A percentile compares a stretch with the other conserved stretches of the same genome.
These are phyloP conservation scores for Erythrolamprus reginae DNA, from an alignment of 2,113 vertebrate species.

Conservation along the genomic window DNA sequence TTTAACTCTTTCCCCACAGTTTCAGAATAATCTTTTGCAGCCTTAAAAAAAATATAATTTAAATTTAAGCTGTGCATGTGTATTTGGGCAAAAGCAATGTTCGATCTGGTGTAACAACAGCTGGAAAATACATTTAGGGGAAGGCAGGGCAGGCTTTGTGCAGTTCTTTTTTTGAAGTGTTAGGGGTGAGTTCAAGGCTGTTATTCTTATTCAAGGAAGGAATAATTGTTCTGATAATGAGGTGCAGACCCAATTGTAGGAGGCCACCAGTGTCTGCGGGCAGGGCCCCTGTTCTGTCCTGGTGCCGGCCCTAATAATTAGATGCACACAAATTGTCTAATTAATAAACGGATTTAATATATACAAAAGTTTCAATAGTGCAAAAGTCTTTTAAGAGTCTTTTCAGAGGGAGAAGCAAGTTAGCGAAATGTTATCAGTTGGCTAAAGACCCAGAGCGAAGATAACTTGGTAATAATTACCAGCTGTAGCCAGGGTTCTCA, in stretches of 20 bases:
- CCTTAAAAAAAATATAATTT: not conserved
- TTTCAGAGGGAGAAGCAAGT: too few species aligned
- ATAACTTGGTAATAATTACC: too few species aligned
- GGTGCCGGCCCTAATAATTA: too few species aligned
- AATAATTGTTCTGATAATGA: not conserved
- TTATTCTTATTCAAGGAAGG: not conserved
- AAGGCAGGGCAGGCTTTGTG: not conserved
- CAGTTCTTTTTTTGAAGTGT: not conserved
- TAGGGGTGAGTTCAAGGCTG: not conserved
- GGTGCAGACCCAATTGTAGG: not conserved
- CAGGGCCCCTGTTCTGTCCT: too few species aligned
- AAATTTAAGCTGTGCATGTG: not conserved
- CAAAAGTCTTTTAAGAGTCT: too few species aligned
- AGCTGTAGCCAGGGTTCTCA: too few species aligned
- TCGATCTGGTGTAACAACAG: not conserved
- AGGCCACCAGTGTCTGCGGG: not conserved
- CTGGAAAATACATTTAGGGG: not conserved
- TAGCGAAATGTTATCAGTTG: too few species aligned
- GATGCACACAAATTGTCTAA: too few species aligned
- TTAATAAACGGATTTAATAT: too few species aligned
- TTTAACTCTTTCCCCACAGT: not conserved
- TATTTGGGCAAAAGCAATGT: not conserved
- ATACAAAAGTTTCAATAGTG: too few species aligned
- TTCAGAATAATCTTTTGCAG: not conserved
- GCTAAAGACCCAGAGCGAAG: too few species aligned